Percentiles rank a stretch among this genome's conserved stretches.
Evolutionary conservation across 2,797 vertebrate species (phyloP).

Genomic region (Heterohyrax brucei): DNA sequence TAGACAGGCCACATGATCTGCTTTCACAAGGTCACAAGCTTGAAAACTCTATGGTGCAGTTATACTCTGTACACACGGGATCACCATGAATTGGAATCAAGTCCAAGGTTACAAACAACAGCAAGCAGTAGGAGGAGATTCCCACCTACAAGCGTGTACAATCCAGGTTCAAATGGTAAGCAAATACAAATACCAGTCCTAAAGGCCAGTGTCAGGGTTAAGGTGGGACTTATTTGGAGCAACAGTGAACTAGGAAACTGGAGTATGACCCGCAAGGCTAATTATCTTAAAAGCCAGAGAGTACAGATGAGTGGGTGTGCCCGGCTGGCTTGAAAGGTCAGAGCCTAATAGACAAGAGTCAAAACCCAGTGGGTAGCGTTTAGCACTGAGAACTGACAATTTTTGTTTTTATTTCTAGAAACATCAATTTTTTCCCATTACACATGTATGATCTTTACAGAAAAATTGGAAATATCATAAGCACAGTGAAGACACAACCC

Average conservation of each 20-base stretch:
- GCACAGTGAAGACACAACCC: neutral
- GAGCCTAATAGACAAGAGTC: neutral
- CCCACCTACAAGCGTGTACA: neutral
- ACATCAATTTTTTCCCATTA: neutral
- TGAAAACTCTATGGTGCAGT: too few relatives aligned
- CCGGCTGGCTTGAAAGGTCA: neutral
- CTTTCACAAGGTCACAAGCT: too few relatives aligned
- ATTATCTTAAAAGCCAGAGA: neutral
- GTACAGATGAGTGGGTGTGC: neutral
- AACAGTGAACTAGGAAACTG: neutral
- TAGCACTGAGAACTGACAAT: neutral
- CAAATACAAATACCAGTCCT: neutral
- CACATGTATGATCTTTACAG: neutral
- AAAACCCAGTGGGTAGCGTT: neutral
- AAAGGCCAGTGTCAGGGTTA: neutral
- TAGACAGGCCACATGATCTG: too few relatives aligned
- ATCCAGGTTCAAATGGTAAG: conserved; percentile 25
- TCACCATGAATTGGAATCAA: neutral
- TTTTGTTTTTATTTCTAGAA: neutral
- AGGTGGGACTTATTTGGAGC: neutral
- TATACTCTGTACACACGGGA: too few relatives aligned
- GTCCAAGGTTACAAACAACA: neutral
- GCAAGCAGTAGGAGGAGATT: neutral
- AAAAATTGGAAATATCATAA: conserved; percentile 14
- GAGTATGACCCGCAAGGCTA: neutral